Evolutionary conservation across 2,113 vertebrate genomes (phyloP), one percentile per base, ranked within the genome.

Genomic region (Dermatemys mawii): DNA sequence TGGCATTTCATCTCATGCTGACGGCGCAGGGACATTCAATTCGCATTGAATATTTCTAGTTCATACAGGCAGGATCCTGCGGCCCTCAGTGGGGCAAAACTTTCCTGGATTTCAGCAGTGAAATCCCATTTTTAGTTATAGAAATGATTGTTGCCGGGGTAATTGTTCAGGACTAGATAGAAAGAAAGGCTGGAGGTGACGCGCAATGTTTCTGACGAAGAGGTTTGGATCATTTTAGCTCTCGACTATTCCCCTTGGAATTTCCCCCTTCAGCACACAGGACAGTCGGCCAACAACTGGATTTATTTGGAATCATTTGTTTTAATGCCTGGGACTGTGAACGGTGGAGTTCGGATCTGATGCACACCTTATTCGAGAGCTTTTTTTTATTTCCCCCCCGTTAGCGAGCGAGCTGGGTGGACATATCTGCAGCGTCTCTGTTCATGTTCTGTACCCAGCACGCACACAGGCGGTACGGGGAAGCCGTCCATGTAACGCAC

Each of bases 101-200:
- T 27, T 26, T 7, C 51, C 24, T 24, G 12, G 32, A 38, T 10
- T 70, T 38, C 35, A 70, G n/a, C 63, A 38, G 22, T 38, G 63
- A n/a, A n/a, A n/a, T 2, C 9, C 21, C 63, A 5, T 11, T 19
- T 5, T 21, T 21, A 38, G n/a, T 6, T 5, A 35, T 3, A n/a
- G 35, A 21, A 8, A 11, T n/a, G 9, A 67, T 70, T 38, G 21
- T 38, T 38, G 4, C 35, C 16, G 21, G 35, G n/a, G 17, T n/a
- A n/a, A n/a, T 17, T 16, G 32, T 67, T 38, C n/a, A 21, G 63
- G 19, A 70, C 17, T 21, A 70, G n/a, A 4, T 11, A 21, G 63
- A 21, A 19, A 38, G 35, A 38, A 70, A 70, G n/a, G 60, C 60
- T 63, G 35, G 32, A 9, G 35, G 35, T 21, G 63, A 10, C 21